Evolutionary conservation across 2,113 vertebrate species (phyloP).

Genomic region (Ciconia boyciana): DNA sequence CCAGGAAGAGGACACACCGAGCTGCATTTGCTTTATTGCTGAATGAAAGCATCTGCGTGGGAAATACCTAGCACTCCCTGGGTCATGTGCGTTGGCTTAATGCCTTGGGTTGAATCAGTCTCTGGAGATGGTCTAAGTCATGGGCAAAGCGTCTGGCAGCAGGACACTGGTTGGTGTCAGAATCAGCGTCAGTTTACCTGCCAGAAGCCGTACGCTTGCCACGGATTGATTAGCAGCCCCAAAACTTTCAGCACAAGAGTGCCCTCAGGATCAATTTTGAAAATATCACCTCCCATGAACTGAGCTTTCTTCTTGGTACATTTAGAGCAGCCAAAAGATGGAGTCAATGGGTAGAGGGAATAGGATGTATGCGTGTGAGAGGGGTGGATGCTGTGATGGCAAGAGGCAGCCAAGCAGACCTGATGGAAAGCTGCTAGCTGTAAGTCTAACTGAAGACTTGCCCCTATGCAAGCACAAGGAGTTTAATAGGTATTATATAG

Average conservation of each 20-base stretch:
- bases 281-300: neutral
- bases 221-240: neutral
- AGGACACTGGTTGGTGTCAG: neutral
- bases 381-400: accelerated
- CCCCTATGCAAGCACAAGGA: neutral
- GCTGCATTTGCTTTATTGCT: neutral
- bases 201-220: neutral
- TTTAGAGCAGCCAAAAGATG: neutral
- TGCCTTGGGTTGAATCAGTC: neutral
- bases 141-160: neutral
- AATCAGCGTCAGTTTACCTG: neutral
- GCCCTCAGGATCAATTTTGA: neutral
- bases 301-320: neutral
- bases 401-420: neutral
- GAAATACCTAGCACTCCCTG: slow-evolving; percentile 36
- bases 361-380: accelerated
- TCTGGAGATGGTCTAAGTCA: neutral
- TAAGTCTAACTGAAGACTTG: neutral
- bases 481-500: neutral
- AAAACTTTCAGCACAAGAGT: neutral
- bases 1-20: neutral
- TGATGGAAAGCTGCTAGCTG: neutral
- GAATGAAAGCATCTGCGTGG: neutral
- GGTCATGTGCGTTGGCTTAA: neutral
- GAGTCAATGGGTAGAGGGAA: neutral